Conservation (phyloP, 2,113 vertebrate species). For the Chaetorhynchus papuensis region DNA sequence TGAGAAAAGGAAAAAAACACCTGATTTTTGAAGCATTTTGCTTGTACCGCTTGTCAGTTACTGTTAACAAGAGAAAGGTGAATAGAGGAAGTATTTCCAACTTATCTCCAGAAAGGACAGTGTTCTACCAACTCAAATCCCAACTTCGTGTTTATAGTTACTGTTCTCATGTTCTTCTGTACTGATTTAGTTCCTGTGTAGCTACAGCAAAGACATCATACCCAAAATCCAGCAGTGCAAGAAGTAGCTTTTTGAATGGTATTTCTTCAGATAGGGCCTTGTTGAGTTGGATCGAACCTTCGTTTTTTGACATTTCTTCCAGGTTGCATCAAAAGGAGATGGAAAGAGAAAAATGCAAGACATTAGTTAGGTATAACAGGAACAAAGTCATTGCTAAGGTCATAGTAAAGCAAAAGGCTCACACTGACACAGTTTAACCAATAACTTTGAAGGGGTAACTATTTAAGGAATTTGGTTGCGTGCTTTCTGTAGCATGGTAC, state of each 20-base stretch:
- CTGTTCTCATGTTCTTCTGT: constrained; percentile 5
- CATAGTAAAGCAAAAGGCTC: constrained; percentile 64
- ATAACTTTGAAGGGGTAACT: background rate
- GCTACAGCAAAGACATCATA: constrained; percentile 69
- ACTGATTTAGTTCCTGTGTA: constrained; percentile 70
- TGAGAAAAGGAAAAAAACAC: constrained; percentile 60
- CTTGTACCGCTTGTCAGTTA: constrained; percentile 35
- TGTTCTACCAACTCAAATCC: constrained; percentile 40
- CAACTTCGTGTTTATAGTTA: background rate
- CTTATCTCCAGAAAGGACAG: constrained; percentile 59
- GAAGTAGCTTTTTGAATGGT: constrained; percentile 34
- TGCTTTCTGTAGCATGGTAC: background rate
- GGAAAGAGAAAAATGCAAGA: constrained; percentile 66
- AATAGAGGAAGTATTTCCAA: constrained; percentile 58
- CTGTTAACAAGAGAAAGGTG: constrained; percentile 53
- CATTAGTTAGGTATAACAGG: constrained; percentile 59
- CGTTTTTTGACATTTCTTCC: constrained; percentile 99
- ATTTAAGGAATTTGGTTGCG: background rate
- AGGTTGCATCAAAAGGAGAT: constrained; percentile 61
- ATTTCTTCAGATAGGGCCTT: constrained; percentile 86
- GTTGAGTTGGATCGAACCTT: constrained; percentile 90
- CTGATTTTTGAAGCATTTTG: constrained; percentile 48
- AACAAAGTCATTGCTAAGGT: background rate
- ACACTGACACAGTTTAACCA: constrained; percentile 21
- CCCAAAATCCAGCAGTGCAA: constrained; percentile 72